These are phyloP conservation scores for Agonopterix arenella DNA, from an alignment of 2,888 invertebrate species.

Conservation along the genomic window DNA sequence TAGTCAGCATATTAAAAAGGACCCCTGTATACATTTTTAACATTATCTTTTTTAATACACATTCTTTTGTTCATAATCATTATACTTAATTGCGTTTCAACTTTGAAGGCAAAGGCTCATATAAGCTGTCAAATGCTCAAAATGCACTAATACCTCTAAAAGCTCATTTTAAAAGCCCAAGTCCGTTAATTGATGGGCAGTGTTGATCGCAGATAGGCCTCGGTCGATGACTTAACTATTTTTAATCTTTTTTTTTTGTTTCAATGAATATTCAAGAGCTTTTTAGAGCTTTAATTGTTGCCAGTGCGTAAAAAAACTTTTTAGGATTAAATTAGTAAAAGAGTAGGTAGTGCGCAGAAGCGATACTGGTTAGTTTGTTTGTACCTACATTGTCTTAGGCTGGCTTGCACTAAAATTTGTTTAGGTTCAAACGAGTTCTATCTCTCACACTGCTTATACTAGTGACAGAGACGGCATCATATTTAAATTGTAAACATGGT, in stretches of 20 bases:
- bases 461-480: too few relatives aligned
- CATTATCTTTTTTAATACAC: slow-evolving; percentile 1
- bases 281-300: slow-evolving; percentile 1
- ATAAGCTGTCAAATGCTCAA: not conserved
- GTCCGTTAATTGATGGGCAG: slow-evolving; percentile 54
- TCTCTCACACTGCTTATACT: too few relatives aligned
- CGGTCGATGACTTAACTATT: slow-evolving; percentile 58
- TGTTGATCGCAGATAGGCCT: slow-evolving; percentile 44
- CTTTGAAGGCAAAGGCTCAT: slow-evolving; percentile 10
- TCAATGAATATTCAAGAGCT: slow-evolving; percentile 10
- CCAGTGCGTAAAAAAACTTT: too few relatives aligned
- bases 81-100: slow-evolving; percentile 13
- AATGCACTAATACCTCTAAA: slow-evolving; percentile 1
- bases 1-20: too few relatives aligned
- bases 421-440: too few relatives aligned
- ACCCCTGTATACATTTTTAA: not conserved
- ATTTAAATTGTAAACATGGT: too few relatives aligned
- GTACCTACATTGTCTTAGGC: too few relatives aligned
- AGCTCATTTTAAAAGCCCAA: slow-evolving; percentile 2
- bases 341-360: too few relatives aligned
- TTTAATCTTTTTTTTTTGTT: slow-evolving; percentile 27
- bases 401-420: too few relatives aligned
- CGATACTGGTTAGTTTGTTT: too few relatives aligned
- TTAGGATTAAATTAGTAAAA: too few relatives aligned
- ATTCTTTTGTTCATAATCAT: not conserved